A percentile compares a stretch with the other conserved stretches of the same genome.
Evolutionary conservation across 1,140 invertebrate genomes (phyloP).

Genomic region (Drosophila bocqueti): DNA sequence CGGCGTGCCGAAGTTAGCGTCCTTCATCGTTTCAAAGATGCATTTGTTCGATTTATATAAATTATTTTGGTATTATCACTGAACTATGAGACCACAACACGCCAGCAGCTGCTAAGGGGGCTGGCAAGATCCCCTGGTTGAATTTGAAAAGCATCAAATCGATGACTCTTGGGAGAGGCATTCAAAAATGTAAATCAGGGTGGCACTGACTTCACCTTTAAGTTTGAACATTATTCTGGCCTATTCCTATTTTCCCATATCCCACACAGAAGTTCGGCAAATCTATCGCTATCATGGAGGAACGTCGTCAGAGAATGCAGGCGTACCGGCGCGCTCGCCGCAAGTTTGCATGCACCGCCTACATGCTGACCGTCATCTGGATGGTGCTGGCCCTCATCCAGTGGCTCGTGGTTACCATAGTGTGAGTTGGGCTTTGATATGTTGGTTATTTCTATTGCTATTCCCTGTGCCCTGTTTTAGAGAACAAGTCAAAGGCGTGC

Average conservation of each 20-base stretch:
- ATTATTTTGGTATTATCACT: neutral
- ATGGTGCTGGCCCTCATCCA: conserved; percentile 48
- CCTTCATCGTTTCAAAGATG: no score
- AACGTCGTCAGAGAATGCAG: conserved; percentile 22
- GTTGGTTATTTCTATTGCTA: no score
- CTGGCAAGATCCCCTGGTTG: neutral
- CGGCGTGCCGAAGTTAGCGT: no score
- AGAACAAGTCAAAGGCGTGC: neutral
- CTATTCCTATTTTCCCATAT: conserved; percentile 6
- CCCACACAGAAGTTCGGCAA: neutral
- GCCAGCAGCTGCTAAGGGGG: neutral
- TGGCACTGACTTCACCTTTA: conserved; percentile 14
- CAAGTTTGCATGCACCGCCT: conserved; percentile 53
- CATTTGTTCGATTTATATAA: no score
- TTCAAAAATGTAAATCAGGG: conserved; percentile 11
- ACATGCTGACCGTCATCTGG: conserved; percentile 52
- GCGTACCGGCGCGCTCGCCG: conserved; percentile 47
- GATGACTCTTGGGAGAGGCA: neutral
- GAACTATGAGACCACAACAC: neutral
- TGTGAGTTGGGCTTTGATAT: conserved; percentile 38
- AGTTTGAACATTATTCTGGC: conserved; percentile 9
- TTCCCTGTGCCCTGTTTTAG: conserved; percentile 10
- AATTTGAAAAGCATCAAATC: conserved; percentile 17
- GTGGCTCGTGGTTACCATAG: conserved; percentile 34
- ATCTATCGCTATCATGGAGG: conserved; percentile 46